These are phyloP conservation scores for Chloroceryle amazona DNA, from an alignment of 2,797 vertebrate genomes.

Conservation along the genomic window DNA sequence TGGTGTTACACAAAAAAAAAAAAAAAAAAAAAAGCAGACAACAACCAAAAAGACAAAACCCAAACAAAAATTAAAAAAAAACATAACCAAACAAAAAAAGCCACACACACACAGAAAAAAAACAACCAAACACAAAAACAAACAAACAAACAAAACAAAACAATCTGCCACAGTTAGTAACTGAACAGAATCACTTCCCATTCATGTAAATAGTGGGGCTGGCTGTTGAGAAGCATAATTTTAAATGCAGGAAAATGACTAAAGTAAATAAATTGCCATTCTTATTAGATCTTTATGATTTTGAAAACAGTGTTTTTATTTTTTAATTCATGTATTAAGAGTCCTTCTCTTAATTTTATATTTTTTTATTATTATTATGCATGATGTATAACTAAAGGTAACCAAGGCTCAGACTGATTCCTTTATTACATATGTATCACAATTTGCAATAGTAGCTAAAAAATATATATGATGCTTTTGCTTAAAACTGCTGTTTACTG, in stretches of 20 bases:
- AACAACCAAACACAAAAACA: no score
- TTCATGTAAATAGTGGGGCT: not conserved
- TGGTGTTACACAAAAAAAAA: not conserved
- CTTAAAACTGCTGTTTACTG: not conserved
- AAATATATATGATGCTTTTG: not conserved
- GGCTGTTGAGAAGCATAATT: not conserved
- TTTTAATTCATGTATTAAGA: not conserved
- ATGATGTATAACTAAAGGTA: accelerated
- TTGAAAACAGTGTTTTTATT: not conserved
- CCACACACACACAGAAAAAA: no score
- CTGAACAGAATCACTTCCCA: not conserved
- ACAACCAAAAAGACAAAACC: no score
- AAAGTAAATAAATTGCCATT: not conserved
- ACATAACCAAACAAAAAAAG: no score
- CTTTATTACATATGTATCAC: not conserved
- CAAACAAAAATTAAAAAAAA: not conserved
- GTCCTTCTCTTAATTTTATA: not conserved
- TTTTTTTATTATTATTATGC: not conserved
- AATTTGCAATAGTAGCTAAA: not conserved
- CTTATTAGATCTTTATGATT: not conserved
- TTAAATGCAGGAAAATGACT: not conserved
- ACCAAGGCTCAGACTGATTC: not conserved
- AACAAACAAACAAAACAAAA: not conserved
- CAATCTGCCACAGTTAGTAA: not conserved
- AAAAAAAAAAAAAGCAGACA: no score